Evolutionary conservation across 2,113 vertebrate species (phyloP).

Genomic region (Oxyruncus cristatus): DNA sequence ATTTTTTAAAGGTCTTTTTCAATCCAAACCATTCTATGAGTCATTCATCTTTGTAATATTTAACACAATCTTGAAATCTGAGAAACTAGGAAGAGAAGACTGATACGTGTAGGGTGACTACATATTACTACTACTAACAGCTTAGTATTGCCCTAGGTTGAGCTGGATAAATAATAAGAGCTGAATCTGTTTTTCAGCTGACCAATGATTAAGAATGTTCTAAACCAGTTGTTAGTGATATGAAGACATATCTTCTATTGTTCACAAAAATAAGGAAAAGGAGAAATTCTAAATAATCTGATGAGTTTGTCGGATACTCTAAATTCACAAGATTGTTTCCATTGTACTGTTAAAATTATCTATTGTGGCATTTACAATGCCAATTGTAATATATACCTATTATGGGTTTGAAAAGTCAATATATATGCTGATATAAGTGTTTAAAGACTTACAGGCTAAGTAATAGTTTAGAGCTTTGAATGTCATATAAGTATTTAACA

Average conservation of each 20-base stretch:
- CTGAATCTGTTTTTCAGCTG: background rate
- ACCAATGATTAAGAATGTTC: background rate
- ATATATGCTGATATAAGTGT: background rate
- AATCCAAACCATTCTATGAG: background rate
- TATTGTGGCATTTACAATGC: background rate
- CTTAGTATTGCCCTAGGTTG: background rate
- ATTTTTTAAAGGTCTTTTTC: background rate
- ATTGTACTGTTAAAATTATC: background rate
- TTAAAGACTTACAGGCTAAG: background rate
- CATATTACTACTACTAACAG: background rate
- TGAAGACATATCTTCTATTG: background rate
- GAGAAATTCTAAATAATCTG: background rate
- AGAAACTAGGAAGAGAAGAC: background rate
- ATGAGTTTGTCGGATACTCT: background rate
- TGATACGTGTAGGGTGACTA: background rate
- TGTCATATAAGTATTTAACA: background rate
- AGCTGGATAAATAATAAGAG: background rate
- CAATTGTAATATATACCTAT: background rate
- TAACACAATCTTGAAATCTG: background rate
- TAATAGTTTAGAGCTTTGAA: background rate
- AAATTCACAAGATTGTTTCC: background rate
- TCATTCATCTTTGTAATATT: background rate
- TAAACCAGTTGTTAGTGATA: background rate
- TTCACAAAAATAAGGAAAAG: background rate
- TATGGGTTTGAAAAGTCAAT: background rate